phyloP scores from a whole-genome alignment of 2,113 vertebrate species.

The Hyperoodon ampullatus region DNA sequence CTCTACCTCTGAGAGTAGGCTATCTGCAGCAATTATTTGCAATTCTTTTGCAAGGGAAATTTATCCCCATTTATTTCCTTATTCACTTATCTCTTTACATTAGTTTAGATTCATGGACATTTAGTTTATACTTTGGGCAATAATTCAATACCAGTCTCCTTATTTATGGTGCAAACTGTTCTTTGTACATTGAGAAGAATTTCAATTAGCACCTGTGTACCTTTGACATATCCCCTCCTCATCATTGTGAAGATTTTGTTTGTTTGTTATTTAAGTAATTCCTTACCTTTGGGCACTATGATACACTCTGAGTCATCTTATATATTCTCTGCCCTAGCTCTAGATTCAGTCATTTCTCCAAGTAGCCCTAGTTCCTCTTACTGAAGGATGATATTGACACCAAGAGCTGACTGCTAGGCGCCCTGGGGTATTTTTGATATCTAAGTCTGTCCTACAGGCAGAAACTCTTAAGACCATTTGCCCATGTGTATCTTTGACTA shows the following conservation, averaged over 20 bases:
- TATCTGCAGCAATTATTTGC: not conserved
- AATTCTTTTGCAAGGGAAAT: not conserved
- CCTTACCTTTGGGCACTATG: not conserved
- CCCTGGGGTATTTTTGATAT: not conserved
- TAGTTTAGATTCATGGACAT: not conserved
- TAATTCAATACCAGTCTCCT: not conserved
- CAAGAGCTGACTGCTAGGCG: not conserved
- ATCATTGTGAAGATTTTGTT: not conserved
- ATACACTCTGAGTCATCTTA: not conserved
- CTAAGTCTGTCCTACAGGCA: not conserved
- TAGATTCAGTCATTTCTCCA: not conserved
- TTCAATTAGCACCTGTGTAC: not conserved
- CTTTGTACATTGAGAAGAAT: not conserved
- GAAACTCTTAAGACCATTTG: not conserved
- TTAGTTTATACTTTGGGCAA: not conserved
- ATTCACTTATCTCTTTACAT: not conserved
- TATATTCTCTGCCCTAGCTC: not conserved
- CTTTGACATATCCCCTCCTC: not conserved
- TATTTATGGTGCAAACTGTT: not conserved
- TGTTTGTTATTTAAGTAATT: not conserved
- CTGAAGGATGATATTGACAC: not conserved
- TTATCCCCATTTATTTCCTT: not conserved
- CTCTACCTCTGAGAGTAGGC: accelerated
- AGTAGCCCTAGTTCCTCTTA: not conserved
- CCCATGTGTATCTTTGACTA: not conserved